Evolutionary conservation across 2,888 invertebrate species (phyloP).

Genomic region (Napeogenes inachia): DNA sequence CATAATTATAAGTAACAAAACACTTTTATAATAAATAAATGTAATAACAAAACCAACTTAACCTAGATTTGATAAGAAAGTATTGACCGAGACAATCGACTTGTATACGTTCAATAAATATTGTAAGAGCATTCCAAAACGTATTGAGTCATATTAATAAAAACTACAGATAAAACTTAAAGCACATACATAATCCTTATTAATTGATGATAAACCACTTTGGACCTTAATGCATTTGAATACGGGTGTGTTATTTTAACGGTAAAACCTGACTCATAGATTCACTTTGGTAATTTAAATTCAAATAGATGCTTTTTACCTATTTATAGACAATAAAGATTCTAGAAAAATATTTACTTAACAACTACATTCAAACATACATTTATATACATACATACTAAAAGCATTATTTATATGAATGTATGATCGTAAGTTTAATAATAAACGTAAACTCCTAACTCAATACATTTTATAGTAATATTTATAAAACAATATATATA

Average conservation of each 20-base stretch:
- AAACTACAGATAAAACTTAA: constrained; percentile 26
- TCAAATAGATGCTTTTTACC: constrained; percentile 38
- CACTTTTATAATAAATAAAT: not conserved
- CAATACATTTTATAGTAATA: no score
- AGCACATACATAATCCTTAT: constrained; percentile 14
- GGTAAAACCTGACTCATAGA: not conserved
- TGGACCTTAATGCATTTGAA: not conserved
- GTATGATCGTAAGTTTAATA: no score
- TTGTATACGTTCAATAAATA: constrained; percentile 1
- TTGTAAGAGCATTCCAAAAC: constrained; percentile 14
- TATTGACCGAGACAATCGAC: not conserved
- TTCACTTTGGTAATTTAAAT: constrained; percentile 34
- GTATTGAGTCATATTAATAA: constrained; percentile 28
- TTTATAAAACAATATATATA: no score
- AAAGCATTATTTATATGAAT: no score
- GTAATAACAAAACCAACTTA: constrained; percentile 1
- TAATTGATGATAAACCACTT: not conserved
- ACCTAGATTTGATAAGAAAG: constrained; percentile 6
- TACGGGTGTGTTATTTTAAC: not conserved
- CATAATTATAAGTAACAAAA: no score
- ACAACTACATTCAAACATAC: not conserved
- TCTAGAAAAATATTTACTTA: constrained; percentile 26
- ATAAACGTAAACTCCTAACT: no score
- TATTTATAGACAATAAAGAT: constrained; percentile 44
- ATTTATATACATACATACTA: no score